Conservation (phyloP, 2,797 vertebrate species). For the Gadopsis bispinosus region DNA sequence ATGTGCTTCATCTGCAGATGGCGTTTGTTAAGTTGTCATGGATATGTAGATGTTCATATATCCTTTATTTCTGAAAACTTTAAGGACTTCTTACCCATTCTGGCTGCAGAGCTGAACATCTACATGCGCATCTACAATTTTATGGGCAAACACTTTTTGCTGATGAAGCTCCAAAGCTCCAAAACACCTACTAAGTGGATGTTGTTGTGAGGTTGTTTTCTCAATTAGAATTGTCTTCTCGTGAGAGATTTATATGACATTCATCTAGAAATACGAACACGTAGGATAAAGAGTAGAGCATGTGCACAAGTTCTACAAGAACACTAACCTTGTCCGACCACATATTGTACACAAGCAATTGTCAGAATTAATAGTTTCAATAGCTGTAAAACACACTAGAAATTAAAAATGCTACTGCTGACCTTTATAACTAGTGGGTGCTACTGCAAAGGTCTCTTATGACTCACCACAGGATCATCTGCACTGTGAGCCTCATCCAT, state of each 20-base stretch:
- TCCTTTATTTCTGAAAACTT: neutral
- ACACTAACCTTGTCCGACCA: neutral
- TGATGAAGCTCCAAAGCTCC: neutral
- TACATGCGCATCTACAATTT: neutral
- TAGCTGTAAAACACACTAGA: conserved; percentile 10
- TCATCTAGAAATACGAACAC: neutral
- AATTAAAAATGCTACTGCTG: conserved; percentile 36
- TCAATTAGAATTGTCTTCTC: neutral
- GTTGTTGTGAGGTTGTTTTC: neutral
- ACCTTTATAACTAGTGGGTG: conserved; percentile 42
- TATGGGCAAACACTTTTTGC: neutral
- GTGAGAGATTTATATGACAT: neutral
- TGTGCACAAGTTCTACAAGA: neutral
- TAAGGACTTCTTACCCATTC: neutral
- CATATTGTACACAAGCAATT: neutral
- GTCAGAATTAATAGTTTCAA: conserved; percentile 18
- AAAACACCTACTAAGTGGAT: neutral
- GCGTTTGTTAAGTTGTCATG: neutral
- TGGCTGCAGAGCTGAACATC: neutral
- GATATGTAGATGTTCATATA: neutral
- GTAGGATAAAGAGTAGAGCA: neutral
- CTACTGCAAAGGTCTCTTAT: conserved; percentile 35
- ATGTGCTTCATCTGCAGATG: neutral
- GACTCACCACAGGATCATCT: conserved; percentile 35
- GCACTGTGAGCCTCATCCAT: conserved; percentile 34